Conservation (phyloP, 2,797 vertebrate species). For the Phylloscopus collybita region DNA sequence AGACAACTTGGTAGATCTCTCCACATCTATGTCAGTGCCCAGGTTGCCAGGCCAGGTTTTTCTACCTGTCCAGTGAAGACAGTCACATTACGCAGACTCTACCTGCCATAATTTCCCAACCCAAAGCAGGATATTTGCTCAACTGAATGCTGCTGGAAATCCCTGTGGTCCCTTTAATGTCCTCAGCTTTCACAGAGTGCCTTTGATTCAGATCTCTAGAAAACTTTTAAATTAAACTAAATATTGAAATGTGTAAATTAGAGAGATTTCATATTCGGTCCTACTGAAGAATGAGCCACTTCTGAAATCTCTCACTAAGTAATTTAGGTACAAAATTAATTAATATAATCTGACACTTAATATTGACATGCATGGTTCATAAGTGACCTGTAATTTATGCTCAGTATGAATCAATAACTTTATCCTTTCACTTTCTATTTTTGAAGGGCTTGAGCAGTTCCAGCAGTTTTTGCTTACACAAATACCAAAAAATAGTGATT, state of each 20-base stretch:
- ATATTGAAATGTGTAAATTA: neutral
- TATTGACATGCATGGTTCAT: neutral
- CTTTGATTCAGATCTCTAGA: neutral
- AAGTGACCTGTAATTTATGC: neutral
- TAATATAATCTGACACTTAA: neutral
- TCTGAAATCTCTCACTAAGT: neutral
- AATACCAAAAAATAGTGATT: neutral
- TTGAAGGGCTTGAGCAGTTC: neutral
- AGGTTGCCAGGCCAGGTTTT: neutral
- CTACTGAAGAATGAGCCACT: neutral
- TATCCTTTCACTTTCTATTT: neutral
- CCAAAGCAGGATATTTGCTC: neutral
- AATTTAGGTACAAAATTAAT: slow-evolving; percentile 8
- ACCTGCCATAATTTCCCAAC: neutral
- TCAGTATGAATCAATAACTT: neutral
- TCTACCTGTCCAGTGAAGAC: neutral
- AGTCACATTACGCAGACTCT: neutral
- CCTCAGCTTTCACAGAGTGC: neutral
- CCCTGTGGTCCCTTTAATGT: neutral
- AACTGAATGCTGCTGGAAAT: neutral
- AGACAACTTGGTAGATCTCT: neutral
- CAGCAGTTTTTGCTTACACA: neutral
- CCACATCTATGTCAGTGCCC: neutral
- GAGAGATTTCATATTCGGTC: neutral
- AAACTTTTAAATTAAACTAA: neutral